A percentile compares a stretch with the other conserved stretches of the same genome.
These are phyloP conservation scores for Nyctereutes procyonoides DNA, from an alignment of 2,113 vertebrate species.

Conservation along the genomic window DNA sequence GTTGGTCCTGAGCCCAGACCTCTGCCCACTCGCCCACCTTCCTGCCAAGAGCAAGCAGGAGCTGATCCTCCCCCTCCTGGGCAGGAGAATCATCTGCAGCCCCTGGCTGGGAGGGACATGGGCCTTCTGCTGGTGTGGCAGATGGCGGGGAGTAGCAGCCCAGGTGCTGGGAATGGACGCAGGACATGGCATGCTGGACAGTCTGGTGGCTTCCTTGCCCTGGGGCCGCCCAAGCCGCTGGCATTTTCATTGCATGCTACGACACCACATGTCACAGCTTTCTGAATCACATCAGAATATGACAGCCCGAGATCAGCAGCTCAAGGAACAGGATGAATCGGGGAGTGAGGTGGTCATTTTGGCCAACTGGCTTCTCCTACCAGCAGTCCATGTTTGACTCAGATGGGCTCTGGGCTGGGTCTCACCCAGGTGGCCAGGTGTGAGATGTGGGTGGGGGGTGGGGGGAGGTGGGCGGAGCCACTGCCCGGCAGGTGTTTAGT, in stretches of 20 bases:
- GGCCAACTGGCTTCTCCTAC: not conserved
- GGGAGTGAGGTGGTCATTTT: not conserved
- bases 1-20: not conserved
- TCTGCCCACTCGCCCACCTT: not conserved
- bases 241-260: not conserved
- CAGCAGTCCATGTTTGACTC: not conserved
- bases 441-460: rapidly evolving
- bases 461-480: rapidly evolving
- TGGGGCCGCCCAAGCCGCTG: not conserved
- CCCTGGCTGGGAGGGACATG: rapidly evolving
- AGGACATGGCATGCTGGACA: not conserved
- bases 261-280: conserved; percentile 3
- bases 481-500: rapidly evolving
- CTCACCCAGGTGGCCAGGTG: not conserved
- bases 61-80: rapidly evolving
- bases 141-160: not conserved
- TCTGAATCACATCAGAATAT: not conserved
- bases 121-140: conserved; percentile 30
- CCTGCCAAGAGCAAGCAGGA: not conserved
- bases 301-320: not conserved
- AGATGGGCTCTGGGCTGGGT: not conserved
- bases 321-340: not conserved
- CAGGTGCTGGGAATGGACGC: not conserved
- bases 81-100: not conserved
- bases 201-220: not conserved